Percentiles rank a stretch among this genome's conserved stretches.
These are phyloP conservation scores for Solenopsis fugax DNA, from an alignment of 1,140 invertebrate genomes.

Conservation along the genomic window DNA sequence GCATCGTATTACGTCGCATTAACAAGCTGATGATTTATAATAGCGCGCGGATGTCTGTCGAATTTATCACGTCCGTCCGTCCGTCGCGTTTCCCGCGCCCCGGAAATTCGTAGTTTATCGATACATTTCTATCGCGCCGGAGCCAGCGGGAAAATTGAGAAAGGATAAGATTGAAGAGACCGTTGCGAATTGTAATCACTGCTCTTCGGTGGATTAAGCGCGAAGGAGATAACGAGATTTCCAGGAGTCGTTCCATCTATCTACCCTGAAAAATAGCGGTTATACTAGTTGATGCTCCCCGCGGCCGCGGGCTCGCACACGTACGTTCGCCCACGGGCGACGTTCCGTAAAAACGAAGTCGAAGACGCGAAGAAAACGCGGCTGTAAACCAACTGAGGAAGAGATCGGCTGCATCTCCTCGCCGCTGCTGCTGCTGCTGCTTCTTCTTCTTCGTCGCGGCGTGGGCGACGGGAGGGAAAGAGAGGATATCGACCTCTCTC, in stretches of 20 bases:
- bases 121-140: conserved; percentile 13
- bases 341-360: conserved; percentile 71
- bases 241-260: conserved; percentile 58
- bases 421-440: background rate
- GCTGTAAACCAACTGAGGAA: conserved; percentile 71
- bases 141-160: background rate
- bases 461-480: conserved; percentile 28
- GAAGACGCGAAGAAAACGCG: conserved; percentile 68
- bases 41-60: too few species aligned
- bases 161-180: conserved; percentile 34
- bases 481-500: conserved; percentile 8
- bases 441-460: conserved; percentile 11
- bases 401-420: conserved; percentile 28
- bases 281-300: conserved; percentile 26
- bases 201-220: conserved; percentile 42
- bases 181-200: conserved; percentile 32
- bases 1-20: conserved; percentile 38
- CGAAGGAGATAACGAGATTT: conserved; percentile 56
- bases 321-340: conserved; percentile 39
- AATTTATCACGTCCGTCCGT: background rate
- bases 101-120: conserved; percentile 7
- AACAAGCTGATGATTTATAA: conserved; percentile 50
- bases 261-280: conserved; percentile 45
- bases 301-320: conserved; percentile 3
- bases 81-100: background rate